A percentile compares a stretch with the other conserved stretches of the same genome.
phyloP scores from a whole-genome alignment of 2,797 vertebrate species.

The Eulemur rubriventer region DNA sequence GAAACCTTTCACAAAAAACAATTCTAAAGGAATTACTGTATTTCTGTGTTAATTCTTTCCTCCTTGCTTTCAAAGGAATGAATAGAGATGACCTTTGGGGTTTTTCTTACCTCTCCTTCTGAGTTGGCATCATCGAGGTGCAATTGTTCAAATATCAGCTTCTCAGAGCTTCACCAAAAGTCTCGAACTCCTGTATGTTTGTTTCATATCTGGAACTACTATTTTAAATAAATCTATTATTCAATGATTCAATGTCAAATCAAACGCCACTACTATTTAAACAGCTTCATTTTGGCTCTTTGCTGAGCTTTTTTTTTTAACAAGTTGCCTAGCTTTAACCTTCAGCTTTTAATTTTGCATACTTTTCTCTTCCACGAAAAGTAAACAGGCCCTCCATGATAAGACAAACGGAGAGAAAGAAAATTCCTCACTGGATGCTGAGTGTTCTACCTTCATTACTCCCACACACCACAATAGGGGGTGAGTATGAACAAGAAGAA shows the following conservation, averaged over 20 bases:
- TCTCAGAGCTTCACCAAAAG: background rate
- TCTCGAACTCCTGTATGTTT: background rate
- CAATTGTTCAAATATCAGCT: background rate
- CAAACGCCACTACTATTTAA: background rate
- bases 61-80: background rate
- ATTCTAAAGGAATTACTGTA: background rate
- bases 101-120: background rate
- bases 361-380: background rate
- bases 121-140: background rate
- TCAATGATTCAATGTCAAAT: background rate
- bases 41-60: background rate
- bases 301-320: background rate
- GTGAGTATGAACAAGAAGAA: rapidly evolving
- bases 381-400: background rate
- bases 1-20: background rate
- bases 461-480: rapidly evolving
- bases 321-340: background rate
- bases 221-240: background rate
- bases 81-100: background rate
- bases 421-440: too few relatives aligned
- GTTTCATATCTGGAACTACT: background rate
- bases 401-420: background rate
- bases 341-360: background rate
- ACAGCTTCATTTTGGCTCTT: background rate
- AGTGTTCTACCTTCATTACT: background rate